Evolutionary conservation across 2,797 vertebrate species (phyloP), one percentile per base, ranked within the genome.

Genomic region (Perodicticus potto): DNA sequence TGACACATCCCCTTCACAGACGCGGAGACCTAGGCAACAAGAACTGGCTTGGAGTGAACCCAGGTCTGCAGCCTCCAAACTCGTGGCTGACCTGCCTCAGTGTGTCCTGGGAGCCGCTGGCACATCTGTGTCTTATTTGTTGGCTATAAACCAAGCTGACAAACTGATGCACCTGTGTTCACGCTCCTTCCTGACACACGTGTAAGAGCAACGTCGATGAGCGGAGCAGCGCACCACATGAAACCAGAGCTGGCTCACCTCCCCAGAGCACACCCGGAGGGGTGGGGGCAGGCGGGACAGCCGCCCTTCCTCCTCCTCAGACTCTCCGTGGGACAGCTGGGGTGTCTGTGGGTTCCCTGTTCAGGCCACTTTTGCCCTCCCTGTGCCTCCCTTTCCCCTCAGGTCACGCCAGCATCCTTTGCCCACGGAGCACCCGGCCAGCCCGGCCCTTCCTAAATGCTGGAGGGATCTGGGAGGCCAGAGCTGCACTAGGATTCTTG

Each of bases 161-260:
- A 2, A 12, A 12, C 7, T 2, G 72, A 6, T 12, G 2, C 34
- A 22, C 0, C 0, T 0, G 14, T 29, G 23, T 29, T 81, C 2
- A 12, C 6, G 25, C 10, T 69, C 49, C 29, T 0, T 10, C 65
- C 32, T 49, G 5, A 32, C 10, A 7, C 29, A 65, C 1, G 14
- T 0, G 2, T 0, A 1, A 53, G n/a, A n/a, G 7, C 1, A 59
- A 25, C 13, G 23, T 0, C 7, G 20, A 63, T 0, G 1, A 12
- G 16, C 12, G 8, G 7, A 37, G 34, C 0, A 0, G 7, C 0
- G 7, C 11, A 1, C 0, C 1, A 27, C 16, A 4, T 10, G 23
- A 4, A 3, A 37, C 37, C 14, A 27, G 29, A 29, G 7, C 0
- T 3, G 19, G 6, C 72, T 40, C 5, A 1, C 3, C 13, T 80